Evolutionary conservation across 2,113 vertebrate genomes (phyloP), one percentile per base, ranked within the genome.

Genomic region (Erythrocebus patas): DNA sequence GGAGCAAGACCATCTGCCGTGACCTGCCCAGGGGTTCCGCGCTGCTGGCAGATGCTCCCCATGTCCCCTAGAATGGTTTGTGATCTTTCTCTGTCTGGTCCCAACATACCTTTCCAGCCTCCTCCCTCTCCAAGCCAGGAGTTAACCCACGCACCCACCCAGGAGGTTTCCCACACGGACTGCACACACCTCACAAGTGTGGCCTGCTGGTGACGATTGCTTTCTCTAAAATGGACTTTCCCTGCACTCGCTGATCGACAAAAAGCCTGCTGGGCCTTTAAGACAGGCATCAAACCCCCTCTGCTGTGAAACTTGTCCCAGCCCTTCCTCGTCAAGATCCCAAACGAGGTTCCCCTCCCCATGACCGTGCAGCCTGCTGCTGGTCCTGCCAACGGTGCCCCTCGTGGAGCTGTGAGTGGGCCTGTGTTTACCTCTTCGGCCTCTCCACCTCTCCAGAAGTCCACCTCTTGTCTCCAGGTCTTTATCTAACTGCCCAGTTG

Each of bases 261-360:
- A 6, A 61, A 79, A 45, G 6, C 20, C n/a, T 55, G 18, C 57
- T 20, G 68, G 35, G 76, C 78, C n/a, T 55, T 61, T 57, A 48
- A 10, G 9, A 6, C 17, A 17, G 35, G 38, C 0, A 2, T 6
- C 52, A 3, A 2, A 1, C 27, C 35, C 8, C 52, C 48, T 70
- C 17, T 45, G 25, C 9, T 0, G 0, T 3, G 2, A 66, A 59
- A n/a, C 12, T 32, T 7, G 20, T 16, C 32, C 0, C 0, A 9
- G 79, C 27, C 16, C 38, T 8, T 6, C 27, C 35, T 11, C 5
- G 6, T 52, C 16, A 23, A n/a, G 17, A 11, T 43, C 35, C 7
- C 0, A 2, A 6, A 23, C 0, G 14, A 6, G n/a, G 59, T 7
- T 59, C 8, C 11, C 14, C 30, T 2, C 64, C 17, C 23, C 11